These are phyloP conservation scores for Apostichopus japonicus DNA, from an alignment of 35 echinoderm and acorn worm species.

Conservation along the genomic window DNA sequence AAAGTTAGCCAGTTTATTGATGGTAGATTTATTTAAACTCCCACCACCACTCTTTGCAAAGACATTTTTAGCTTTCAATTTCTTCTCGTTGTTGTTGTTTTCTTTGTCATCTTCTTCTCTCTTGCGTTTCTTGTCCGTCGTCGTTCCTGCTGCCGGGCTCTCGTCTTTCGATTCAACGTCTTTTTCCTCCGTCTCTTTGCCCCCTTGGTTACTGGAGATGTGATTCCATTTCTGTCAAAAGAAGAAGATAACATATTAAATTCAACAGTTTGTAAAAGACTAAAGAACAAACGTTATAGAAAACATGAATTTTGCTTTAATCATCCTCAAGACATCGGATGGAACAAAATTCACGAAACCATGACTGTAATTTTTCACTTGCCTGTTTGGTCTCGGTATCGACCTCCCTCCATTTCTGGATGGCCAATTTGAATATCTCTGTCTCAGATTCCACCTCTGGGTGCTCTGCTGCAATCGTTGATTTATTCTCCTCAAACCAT, in stretches of 20 bases:
- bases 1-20: conserved; percentile 74
- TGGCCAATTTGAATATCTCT: conserved; percentile 82
- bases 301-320: background rate
- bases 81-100: conserved; percentile 44
- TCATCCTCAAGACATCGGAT: too few species aligned
- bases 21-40: conserved; percentile 28
- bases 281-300: background rate
- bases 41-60: conserved; percentile 24
- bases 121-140: conserved; percentile 55
- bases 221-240: conserved; percentile 72
- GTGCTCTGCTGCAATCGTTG: conserved; percentile 64
- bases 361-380: background rate
- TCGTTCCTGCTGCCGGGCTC: background rate
- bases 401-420: conserved; percentile 77
- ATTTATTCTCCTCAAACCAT: conserved; percentile 80
- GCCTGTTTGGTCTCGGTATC: conserved; percentile 80
- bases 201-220: conserved; percentile 43
- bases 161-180: conserved; percentile 26
- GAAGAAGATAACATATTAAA: too few species aligned
- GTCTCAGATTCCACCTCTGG: conserved; percentile 59
- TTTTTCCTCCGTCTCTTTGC: conserved; percentile 29
- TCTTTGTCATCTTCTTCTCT: conserved; percentile 36
- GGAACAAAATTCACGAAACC: background rate
- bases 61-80: conserved; percentile 29
- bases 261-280: background rate